Base-by-base conservation (phyloP, 2,113 vertebrate genomes). In the Kryptolebias marmoratus region DNA sequence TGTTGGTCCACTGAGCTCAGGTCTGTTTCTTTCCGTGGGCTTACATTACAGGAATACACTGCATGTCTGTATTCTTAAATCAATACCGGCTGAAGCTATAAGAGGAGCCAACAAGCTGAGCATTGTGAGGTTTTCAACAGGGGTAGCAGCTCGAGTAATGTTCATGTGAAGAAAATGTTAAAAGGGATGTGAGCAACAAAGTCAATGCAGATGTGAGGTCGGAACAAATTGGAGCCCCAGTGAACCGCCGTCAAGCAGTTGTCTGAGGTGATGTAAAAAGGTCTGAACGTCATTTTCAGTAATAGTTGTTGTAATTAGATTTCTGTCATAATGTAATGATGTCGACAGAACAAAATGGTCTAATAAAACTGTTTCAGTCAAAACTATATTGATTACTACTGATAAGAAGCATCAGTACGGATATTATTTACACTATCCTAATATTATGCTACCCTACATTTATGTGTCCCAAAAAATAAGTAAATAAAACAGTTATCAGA, bases 81-180 rank as follows among this genome's bases (percentile, higher is more conserved):
- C 61, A 49, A 31, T 18, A 64, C n/a, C 32, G 61, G 61, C 27
- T 49, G 28, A 49, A 64, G 16, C 48, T 61, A 22, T 22, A 36
- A 30, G 16, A 50, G 18, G 11, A 50, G 18, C n/a, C 48, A 32
- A 36, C 11, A 12, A 31, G 28, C 47, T 11, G 47, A 18, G 47
- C 61, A 36, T 18, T 58, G 32, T 39, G 32, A n/a, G 10, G 30
- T 12, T 64, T 52, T 36, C 62, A 52, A 50, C 12, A 7, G 30
- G 22, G 16, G 18, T 18, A 50, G 62, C 30, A 14, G 62, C 16
- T 64, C 16, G 11, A 47, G 31, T 16, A 47, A 63, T 52, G 16
- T n/a, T 52, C 48, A 4, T 32, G n/a, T 36, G 31, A 18, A 52
- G 9, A 31, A 50, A 36, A 64, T 49, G 45, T 31, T 42, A 5